Percentiles rank a stretch among this genome's conserved stretches.
Evolutionary conservation across 2,113 vertebrate genomes (phyloP).

Genomic region (Aix galericulata): DNA sequence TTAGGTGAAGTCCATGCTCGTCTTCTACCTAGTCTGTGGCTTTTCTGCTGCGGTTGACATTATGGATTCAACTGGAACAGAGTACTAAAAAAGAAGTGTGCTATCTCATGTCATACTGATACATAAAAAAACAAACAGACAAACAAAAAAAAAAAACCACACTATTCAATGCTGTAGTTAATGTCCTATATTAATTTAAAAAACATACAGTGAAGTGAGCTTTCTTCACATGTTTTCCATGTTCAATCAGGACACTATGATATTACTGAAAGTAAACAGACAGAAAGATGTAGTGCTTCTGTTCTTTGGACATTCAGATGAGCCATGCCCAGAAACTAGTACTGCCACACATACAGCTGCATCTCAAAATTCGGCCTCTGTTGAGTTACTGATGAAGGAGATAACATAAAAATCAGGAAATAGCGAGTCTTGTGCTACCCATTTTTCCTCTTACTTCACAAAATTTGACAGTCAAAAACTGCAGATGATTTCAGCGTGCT

Average conservation of each 20-base stretch:
- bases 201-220: rapidly evolving
- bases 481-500: conserved; percentile 1
- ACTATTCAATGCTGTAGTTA: rapidly evolving
- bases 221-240: not conserved
- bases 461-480: conserved; percentile 37
- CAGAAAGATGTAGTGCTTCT: not conserved
- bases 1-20: too few species aligned
- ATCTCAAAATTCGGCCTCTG: not conserved
- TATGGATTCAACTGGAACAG: not conserved
- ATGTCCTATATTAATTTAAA: rapidly evolving
- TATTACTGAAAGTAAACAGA: rapidly evolving
- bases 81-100: not conserved
- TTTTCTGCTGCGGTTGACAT: not conserved
- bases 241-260: rapidly evolving
- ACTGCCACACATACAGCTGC: not conserved
- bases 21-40: rapidly evolving
- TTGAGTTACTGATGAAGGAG: not conserved
- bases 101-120: not conserved
- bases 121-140: too few species aligned
- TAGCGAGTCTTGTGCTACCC: not conserved
- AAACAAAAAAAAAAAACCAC: not conserved
- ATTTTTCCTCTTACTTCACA: not conserved
- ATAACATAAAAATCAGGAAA: not conserved
- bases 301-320: not conserved
- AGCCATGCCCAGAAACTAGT: not conserved